A percentile compares a stretch with the other conserved stretches of the same genome.
Conservation (phyloP, 2,797 vertebrate species). For the Spondyliosoma cantharus region DNA sequence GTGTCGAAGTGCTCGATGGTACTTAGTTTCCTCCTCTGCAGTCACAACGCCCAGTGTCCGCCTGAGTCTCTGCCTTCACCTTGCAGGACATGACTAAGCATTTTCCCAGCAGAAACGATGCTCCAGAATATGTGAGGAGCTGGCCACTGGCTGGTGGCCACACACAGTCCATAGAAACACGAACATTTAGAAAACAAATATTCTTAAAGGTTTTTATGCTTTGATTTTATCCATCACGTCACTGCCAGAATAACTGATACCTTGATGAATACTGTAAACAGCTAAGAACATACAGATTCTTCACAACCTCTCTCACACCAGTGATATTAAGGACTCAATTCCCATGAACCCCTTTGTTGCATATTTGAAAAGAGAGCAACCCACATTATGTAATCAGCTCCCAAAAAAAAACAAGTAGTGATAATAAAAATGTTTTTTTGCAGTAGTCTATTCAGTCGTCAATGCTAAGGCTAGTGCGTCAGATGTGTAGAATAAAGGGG, state of each 20-base stretch:
- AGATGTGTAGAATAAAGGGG: background rate
- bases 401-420: too few relatives aligned
- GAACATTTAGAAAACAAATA: too few relatives aligned
- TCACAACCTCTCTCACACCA: background rate
- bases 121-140: slow-evolving; percentile 7
- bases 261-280: background rate
- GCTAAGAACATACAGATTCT: background rate
- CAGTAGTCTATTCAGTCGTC: too few relatives aligned
- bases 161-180: background rate
- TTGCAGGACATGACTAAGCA: slow-evolving; percentile 54
- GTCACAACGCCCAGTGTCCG: slow-evolving; percentile 1
- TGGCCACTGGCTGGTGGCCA: background rate
- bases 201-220: background rate
- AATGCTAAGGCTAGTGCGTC: background rate
- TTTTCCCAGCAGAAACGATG: slow-evolving; percentile 26
- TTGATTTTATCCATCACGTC: background rate
- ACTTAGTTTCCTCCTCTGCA: slow-evolving; percentile 22
- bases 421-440: too few relatives aligned
- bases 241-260: background rate
- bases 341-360: background rate
- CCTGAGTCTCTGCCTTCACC: slow-evolving; percentile 26
- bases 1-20: slow-evolving; percentile 1
- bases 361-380: background rate
- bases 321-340: background rate
- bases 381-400: background rate